These are phyloP conservation scores for Lichenostomus cassidix DNA, from an alignment of 2,113 vertebrate genomes.

Conservation along the genomic window DNA sequence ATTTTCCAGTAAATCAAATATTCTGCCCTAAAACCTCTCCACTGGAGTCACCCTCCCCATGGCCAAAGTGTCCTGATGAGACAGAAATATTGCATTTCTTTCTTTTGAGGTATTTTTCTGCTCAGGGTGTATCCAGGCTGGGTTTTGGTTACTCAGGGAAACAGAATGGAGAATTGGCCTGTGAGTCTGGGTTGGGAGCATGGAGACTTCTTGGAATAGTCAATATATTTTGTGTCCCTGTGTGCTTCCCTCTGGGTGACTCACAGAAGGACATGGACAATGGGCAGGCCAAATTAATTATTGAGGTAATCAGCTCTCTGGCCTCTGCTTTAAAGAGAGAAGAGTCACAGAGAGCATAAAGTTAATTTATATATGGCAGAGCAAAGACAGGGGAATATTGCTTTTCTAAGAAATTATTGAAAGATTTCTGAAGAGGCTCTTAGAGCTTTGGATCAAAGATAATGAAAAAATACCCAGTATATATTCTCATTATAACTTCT, in stretches of 20 bases:
- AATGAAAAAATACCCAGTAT: not conserved
- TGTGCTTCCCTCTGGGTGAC: not conserved
- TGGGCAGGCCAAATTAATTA: not conserved
- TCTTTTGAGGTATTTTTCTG: not conserved
- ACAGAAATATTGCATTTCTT: not conserved
- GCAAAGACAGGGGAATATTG: not conserved
- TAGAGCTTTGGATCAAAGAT: not conserved
- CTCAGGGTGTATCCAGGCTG: not conserved
- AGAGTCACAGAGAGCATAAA: not conserved
- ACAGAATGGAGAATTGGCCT: not conserved
- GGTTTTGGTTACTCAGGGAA: not conserved
- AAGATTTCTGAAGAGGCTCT: not conserved
- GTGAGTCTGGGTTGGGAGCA: not conserved
- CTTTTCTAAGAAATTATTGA: not conserved
- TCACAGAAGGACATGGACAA: not conserved
- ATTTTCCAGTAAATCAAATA: not conserved
- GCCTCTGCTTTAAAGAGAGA: not conserved
- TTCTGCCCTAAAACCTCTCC: not conserved
- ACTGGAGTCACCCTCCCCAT: not conserved
- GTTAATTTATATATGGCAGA: not conserved
- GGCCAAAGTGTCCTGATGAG: not conserved
- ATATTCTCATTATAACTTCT: not conserved
- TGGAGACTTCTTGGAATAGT: rapidly evolving
- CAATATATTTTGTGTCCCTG: not conserved
- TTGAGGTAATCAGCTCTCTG: not conserved